Evolutionary conservation across 2,888 invertebrate species (phyloP).

Genomic region (Diarsia dahlii): DNA sequence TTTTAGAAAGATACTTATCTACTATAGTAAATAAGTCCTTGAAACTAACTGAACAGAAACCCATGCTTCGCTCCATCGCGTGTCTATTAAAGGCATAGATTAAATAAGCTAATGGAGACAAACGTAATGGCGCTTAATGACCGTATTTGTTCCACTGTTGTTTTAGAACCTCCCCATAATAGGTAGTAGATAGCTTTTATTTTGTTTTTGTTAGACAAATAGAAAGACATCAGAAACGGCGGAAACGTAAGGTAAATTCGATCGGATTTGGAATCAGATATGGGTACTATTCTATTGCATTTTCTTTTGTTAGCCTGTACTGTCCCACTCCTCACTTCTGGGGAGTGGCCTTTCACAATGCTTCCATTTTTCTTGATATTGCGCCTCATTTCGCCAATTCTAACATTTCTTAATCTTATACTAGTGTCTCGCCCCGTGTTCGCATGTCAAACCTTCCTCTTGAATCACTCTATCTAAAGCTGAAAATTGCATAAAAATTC

Average conservation of each 20-base stretch:
- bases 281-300: too few relatives aligned
- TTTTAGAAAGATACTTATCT: too few relatives aligned
- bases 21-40: conserved; percentile 6
- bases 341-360: not conserved
- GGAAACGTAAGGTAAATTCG: not conserved
- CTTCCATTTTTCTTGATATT: not conserved
- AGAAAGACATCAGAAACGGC: not conserved
- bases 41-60: conserved; percentile 11
- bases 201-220: conserved; percentile 14
- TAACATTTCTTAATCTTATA: too few relatives aligned
- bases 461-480: too few relatives aligned
- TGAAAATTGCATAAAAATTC: too few relatives aligned
- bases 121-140: conserved; percentile 61
- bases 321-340: not conserved
- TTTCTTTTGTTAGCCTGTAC: not conserved
- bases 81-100: conserved; percentile 46
- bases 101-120: conserved; percentile 64
- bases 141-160: conserved; percentile 45
- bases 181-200: conserved; percentile 22
- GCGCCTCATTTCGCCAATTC: not conserved
- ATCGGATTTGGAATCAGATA: not conserved
- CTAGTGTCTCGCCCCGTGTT: too few relatives aligned
- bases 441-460: too few relatives aligned
- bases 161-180: conserved; percentile 43
- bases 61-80: conserved; percentile 47